Base-by-base conservation (phyloP, 2,113 vertebrate species). In the Climacteris rufus region DNA sequence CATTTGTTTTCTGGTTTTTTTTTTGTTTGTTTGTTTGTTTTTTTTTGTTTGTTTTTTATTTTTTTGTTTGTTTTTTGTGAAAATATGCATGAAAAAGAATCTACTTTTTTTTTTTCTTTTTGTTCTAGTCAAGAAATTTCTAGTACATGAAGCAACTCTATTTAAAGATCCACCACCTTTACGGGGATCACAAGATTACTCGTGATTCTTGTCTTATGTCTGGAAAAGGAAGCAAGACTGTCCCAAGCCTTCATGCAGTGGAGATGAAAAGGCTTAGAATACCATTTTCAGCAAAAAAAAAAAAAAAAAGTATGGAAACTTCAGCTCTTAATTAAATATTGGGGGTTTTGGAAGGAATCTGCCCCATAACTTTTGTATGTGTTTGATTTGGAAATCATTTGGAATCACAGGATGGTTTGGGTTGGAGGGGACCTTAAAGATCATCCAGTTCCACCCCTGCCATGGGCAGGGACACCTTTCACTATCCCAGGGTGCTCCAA, bases 161-260 rank as follows among this genome's bases (percentile, higher is more conserved):
- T 97, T 95, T 96, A 93, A 85, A 93, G 82, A 88, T 42, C 44
- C 40, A 44, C 28, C 84, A 82, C 81, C 66, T 93, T 92, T 72
- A 69, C 0, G 11, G 47, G 54, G 30, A 90, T 94, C 75, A 90
- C 87, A 91, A 60, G 84, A 95, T 75, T 81, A 45, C 75, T 96
- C 1, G 13, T 61, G 61, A 83, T 88, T 82, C 79, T 68, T 69
- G 44, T 68, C 66, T 93, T 68, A 57, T 68, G 4, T 37, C 60
- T 90, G 40, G 54, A 69, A 75, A 84, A 91, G 8, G 33, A 63
- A 86, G 24, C 2, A 72, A 56, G 19, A n/a, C 17, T 47, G 1
- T 50, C 75, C 52, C 44, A 65, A 65, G 5, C 7, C 9, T 69
- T 40, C 44, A 31, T 49, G 66, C 21, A 14, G 27, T 49, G 27